Conservation (phyloP, 2,797 vertebrate genomes). For the Pteropus rufus region DNA sequence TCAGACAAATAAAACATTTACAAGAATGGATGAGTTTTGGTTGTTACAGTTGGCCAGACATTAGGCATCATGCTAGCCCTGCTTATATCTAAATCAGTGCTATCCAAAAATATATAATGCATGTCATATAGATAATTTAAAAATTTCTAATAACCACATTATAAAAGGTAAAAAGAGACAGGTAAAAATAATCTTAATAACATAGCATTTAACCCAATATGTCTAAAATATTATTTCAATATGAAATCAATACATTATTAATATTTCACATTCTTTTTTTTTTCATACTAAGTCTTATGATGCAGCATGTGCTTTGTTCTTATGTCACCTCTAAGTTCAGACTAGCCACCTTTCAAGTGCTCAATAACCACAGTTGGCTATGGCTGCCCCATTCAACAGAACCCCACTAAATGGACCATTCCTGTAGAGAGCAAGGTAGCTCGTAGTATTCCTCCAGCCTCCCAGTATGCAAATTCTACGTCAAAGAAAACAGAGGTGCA, state of each 20-base stretch:
- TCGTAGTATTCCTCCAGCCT: not conserved
- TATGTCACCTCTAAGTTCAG: not conserved
- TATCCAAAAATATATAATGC: not conserved
- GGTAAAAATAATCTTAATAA: slow-evolving; percentile 29
- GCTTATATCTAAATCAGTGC: not conserved
- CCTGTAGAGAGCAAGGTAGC: not conserved
- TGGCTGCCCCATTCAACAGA: not conserved
- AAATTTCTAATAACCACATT: not conserved
- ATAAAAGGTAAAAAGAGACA: not conserved
- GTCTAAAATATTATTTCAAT: not conserved
- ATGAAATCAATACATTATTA: not conserved
- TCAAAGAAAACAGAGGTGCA: not conserved
- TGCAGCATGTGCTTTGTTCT: not conserved
- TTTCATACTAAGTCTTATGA: not conserved
- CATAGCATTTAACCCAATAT: not conserved
- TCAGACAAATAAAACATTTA: slow-evolving; percentile 23
- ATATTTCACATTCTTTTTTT: not conserved
- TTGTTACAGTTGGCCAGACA: slow-evolving; percentile 13
- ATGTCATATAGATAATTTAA: not conserved
- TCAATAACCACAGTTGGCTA: not conserved
- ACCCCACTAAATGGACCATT: not conserved
- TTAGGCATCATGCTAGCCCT: not conserved
- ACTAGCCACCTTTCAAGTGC: not conserved
- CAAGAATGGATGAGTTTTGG: not conserved
- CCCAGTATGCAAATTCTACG: not conserved